Base-by-base conservation (phyloP, 2,113 vertebrate species). In the Haemorhous mexicanus region DNA sequence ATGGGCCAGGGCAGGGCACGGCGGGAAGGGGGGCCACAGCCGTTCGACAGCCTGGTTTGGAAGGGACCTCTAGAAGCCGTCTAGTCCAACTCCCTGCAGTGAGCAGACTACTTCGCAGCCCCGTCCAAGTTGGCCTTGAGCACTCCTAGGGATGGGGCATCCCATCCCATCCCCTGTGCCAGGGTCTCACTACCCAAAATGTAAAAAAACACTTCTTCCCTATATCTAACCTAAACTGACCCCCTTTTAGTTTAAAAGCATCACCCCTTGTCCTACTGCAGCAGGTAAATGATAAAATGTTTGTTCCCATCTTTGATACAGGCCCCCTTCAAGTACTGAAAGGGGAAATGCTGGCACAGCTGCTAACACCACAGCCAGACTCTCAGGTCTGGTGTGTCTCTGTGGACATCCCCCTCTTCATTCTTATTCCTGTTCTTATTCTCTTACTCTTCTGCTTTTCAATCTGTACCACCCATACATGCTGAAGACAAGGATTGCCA, bases 1-100 rank as follows among this genome's bases (percentile, higher is more conserved):
- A 32, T 1, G 33, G 7, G 11, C 20, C 32, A n/a, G 55, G 55
- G 55, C 32, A 49, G 50, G 4, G 41, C 41, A 41, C 41, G 41
- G 41, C 41, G 41, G 23, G n/a, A 7, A 46, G 28, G 6, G 46
- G 6, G 0, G 30, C 0, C 52, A 27, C n/a, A 1, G 7, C 4
- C 67, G 23, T 0, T 4, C 3, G 13, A 7, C 22, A 11, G 21
- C 2, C 59, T 5, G 46, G 2, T 2, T 11, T 5, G 59, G 32
- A 49, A 35, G 13, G 46, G 10, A 35, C 41, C 9, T 24, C 16
- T 1, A 6, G 11, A 49, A n/a, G 20, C 19, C 35, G 3, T 24
- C 47, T 14, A 30, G 30, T 33, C 32, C 75, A 43, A 16, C 8
- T 7, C 24, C 13, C 22, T 11, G 53, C 46, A 53, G 1, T 2